Conservation (phyloP, 2,113 vertebrate genomes). For the Dasyurus viverrinus region DNA sequence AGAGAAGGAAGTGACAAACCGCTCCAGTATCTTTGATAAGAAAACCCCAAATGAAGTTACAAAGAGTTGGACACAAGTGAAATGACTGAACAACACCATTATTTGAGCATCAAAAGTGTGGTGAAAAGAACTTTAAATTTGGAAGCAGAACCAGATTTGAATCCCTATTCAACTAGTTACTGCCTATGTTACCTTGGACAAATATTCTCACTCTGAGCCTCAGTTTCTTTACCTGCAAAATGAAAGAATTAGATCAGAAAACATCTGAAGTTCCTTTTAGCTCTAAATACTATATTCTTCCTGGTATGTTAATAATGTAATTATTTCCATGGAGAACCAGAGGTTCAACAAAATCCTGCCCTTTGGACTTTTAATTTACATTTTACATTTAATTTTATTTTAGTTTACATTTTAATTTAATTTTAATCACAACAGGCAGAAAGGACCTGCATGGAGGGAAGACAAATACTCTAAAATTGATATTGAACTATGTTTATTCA, state of each 20-base stretch:
- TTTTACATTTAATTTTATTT: background rate
- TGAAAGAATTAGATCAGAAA: background rate
- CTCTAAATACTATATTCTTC: too few relatives aligned
- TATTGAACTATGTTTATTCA: background rate
- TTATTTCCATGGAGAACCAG: background rate
- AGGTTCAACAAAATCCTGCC: background rate
- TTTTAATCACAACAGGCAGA: background rate
- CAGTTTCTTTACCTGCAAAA: background rate
- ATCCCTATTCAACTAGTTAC: too few relatives aligned
- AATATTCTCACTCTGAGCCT: background rate
- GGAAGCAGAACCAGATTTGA: too few relatives aligned
- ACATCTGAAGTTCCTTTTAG: background rate
- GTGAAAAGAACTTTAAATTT: too few relatives aligned
- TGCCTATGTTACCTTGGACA: too few relatives aligned
- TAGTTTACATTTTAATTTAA: background rate
- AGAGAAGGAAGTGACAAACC: too few relatives aligned
- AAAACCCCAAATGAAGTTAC: too few relatives aligned
- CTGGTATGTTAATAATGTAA: background rate
- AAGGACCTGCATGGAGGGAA: background rate
- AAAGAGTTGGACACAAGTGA: too few relatives aligned
- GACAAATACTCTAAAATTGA: background rate
- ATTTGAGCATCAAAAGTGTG: too few relatives aligned
- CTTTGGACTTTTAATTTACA: background rate
- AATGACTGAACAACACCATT: too few relatives aligned
- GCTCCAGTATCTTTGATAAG: too few relatives aligned